Conservation (phyloP, 2,797 vertebrate genomes). For the Xenopus petersii region DNA sequence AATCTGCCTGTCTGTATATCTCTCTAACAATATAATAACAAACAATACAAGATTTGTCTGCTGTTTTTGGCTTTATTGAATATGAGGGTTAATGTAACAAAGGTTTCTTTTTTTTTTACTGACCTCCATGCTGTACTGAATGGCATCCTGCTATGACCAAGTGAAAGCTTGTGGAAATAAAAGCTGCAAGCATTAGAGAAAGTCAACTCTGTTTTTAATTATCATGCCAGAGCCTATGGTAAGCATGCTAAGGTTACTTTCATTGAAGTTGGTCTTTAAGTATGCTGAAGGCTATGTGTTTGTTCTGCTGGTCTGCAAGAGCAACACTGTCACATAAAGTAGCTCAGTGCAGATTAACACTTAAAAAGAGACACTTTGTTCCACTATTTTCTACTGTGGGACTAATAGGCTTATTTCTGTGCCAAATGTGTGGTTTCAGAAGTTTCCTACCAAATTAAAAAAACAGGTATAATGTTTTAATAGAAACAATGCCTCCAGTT, state of each 20-base stretch:
- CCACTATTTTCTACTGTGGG: background rate
- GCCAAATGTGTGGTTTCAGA: too few species aligned
- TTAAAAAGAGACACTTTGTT: background rate
- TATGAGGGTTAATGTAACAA: too few species aligned
- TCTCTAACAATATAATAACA: too few species aligned
- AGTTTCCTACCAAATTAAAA: too few species aligned
- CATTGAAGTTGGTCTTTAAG: background rate
- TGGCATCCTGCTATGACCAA: background rate
- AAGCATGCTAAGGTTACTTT: background rate
- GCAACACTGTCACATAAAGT: background rate
- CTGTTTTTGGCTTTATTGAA: too few species aligned
- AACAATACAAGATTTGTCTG: too few species aligned
- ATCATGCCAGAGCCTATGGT: background rate
- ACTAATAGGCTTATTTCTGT: too few species aligned
- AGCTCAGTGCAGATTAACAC: background rate
- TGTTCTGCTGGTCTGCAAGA: background rate
- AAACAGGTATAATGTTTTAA: too few species aligned
- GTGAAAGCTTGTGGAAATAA: background rate
- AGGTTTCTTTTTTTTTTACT: background rate
- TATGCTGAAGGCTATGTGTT: background rate
- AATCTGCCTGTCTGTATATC: too few species aligned
- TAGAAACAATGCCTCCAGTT: too few species aligned
- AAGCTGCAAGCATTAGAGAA: background rate
- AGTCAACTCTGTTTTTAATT: conserved; percentile 2
- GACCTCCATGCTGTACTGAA: background rate